Conservation (phyloP, 2,113 vertebrate genomes). For the Centropus unirufus region DNA sequence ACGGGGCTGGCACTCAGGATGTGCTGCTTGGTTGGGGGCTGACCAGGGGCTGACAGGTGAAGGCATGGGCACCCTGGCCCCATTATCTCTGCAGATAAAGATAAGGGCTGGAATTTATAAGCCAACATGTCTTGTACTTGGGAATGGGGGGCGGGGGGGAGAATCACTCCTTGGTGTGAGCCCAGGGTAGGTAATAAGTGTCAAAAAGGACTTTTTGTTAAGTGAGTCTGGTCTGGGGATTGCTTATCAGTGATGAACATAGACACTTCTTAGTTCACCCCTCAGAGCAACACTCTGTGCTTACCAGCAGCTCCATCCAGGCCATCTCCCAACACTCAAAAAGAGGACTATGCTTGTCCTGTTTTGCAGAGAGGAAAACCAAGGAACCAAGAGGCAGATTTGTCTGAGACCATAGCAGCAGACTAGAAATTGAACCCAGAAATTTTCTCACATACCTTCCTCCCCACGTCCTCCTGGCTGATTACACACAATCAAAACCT, state of each 20-base stretch:
- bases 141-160: background rate
- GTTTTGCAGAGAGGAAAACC: background rate
- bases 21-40: conserved; percentile 67
- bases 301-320: background rate
- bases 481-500: background rate
- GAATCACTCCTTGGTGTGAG: background rate
- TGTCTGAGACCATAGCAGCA: background rate
- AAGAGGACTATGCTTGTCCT: background rate
- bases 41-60: conserved; percentile 82
- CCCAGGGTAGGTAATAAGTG: background rate
- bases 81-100: conserved; percentile 66
- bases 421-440: background rate
- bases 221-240: background rate
- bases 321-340: background rate
- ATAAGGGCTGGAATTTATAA: background rate
- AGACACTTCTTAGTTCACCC: background rate
- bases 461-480: rapidly evolving
- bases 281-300: background rate
- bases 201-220: background rate
- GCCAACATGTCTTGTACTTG: background rate
- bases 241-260: background rate
- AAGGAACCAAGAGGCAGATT: background rate
- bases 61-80: conserved; percentile 68
- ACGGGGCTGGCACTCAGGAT: conserved; percentile 79
- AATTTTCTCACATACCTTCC: background rate